Percentiles rank a stretch among this genome's conserved stretches.
phyloP scores from a whole-genome alignment of 2,797 vertebrate species.

The Mormyrops boulengeri region DNA sequence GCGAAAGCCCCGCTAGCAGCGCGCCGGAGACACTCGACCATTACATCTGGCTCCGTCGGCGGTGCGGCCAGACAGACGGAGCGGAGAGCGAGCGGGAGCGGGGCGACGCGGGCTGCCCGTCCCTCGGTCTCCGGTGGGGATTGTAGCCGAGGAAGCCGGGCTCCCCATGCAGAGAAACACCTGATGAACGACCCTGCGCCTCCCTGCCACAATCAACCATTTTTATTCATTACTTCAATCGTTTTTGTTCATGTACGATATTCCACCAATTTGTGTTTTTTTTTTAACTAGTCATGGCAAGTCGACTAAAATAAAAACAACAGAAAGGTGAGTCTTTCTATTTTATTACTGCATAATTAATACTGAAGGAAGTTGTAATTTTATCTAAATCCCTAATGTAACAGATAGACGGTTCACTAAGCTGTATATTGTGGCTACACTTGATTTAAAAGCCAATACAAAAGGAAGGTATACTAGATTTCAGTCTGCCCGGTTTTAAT shows the following conservation, averaged over 20 bases:
- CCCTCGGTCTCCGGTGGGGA: slow-evolving; percentile 1
- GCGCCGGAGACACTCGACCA: not conserved
- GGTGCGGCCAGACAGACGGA: not conserved
- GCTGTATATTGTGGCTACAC: not conserved
- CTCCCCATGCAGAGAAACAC: slow-evolving; percentile 17
- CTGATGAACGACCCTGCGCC: slow-evolving; percentile 19
- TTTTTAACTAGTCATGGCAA: not conserved
- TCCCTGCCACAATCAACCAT: not conserved
- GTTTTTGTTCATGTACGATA: not conserved
- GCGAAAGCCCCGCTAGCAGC: not conserved
- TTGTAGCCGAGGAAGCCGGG: not conserved
- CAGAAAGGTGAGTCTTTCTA: not conserved
- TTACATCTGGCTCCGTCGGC: not conserved
- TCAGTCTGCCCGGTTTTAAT: not conserved
- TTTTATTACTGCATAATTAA: not conserved
- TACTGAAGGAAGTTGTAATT: not conserved
- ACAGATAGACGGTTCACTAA: not conserved
- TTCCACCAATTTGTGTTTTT: not conserved
- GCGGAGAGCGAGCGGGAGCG: not conserved
- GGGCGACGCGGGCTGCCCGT: not conserved
- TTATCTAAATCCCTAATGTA: not conserved
- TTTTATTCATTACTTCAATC: not conserved
- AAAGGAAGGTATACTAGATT: not conserved
- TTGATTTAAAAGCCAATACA: not conserved
- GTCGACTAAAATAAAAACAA: not conserved